phyloP scores from a whole-genome alignment of 2,888 invertebrate genomes.

The Scaptomyza polygonia region DNA sequence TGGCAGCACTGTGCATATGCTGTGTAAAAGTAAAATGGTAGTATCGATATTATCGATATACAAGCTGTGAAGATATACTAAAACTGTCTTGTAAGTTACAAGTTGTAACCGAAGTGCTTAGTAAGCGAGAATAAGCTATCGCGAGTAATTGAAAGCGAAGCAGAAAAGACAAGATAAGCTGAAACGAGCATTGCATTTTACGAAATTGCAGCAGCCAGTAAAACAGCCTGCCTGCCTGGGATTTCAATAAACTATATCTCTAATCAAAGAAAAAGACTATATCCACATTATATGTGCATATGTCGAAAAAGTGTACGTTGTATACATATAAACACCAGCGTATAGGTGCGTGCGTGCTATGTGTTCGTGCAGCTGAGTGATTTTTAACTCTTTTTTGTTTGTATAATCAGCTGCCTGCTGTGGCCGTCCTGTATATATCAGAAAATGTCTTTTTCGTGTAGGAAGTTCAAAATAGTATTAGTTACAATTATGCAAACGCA shows the following conservation, averaged over 20 bases:
- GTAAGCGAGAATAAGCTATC: slow-evolving; percentile 53
- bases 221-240: slow-evolving; percentile 32
- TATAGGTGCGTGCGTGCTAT: not conserved
- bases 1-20: too few relatives aligned
- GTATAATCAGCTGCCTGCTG: slow-evolving; percentile 50
- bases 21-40: not conserved
- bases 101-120: slow-evolving; percentile 63
- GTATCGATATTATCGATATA: slow-evolving; percentile 41
- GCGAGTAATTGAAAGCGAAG: slow-evolving; percentile 55
- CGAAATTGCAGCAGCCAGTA: slow-evolving; percentile 61
- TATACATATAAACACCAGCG: slow-evolving; percentile 1
- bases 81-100: too few relatives aligned
- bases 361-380: slow-evolving; percentile 52
- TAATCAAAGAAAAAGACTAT: slow-evolving; percentile 30
- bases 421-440: slow-evolving; percentile 31
- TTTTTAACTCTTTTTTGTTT: slow-evolving; percentile 36
- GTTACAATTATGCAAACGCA: slow-evolving; percentile 21
- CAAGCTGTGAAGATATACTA: slow-evolving; percentile 23
- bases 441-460: slow-evolving; percentile 38
- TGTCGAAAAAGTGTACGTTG: slow-evolving; percentile 42
- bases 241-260: slow-evolving; percentile 16
- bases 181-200: slow-evolving; percentile 61
- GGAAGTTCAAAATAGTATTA: slow-evolving; percentile 50
- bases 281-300: slow-evolving; percentile 45
- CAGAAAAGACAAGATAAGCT: slow-evolving; percentile 48